phyloP scores from a whole-genome alignment of 2,797 vertebrate species.

The Chelon auratus region DNA sequence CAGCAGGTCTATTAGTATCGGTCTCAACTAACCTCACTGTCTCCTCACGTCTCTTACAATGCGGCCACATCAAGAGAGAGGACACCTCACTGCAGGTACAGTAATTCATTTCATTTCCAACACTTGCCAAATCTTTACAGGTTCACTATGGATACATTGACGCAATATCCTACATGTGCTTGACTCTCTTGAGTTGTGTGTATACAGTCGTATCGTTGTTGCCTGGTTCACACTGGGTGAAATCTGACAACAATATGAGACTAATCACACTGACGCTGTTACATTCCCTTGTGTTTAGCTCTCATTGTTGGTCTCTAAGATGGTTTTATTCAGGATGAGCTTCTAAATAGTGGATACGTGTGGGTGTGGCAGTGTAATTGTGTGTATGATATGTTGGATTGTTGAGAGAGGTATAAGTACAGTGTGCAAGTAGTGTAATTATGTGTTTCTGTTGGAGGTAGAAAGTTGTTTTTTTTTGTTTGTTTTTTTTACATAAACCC shows the following conservation, averaged over 20 bases:
- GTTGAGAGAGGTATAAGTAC: conserved; percentile 8
- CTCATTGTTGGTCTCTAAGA: too few species aligned
- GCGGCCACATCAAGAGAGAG: conserved; percentile 72
- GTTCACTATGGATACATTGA: neutral
- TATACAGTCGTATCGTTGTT: conserved; percentile 1
- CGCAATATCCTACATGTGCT: neutral
- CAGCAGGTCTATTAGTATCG: neutral
- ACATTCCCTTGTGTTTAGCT: neutral
- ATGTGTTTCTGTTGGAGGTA: neutral
- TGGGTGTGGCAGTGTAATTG: conserved; percentile 2
- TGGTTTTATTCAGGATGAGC: neutral
- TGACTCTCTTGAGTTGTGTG: conserved; percentile 11
- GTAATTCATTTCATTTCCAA: conserved; percentile 8
- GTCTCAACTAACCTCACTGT: conserved; percentile 48
- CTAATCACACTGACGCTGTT: neutral
- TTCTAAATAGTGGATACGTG: neutral
- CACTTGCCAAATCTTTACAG: neutral
- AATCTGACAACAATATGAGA: neutral
- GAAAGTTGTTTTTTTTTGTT: too few species aligned
- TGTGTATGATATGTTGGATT: neutral
- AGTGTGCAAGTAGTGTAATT: neutral
- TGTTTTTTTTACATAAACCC: neutral
- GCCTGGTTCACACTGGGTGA: neutral
- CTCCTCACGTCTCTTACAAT: conserved; percentile 55
- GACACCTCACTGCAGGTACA: conserved; percentile 81